phyloP scores from a whole-genome alignment of 2,797 vertebrate genomes.

The Phrynocephalus guinanensis region DNA sequence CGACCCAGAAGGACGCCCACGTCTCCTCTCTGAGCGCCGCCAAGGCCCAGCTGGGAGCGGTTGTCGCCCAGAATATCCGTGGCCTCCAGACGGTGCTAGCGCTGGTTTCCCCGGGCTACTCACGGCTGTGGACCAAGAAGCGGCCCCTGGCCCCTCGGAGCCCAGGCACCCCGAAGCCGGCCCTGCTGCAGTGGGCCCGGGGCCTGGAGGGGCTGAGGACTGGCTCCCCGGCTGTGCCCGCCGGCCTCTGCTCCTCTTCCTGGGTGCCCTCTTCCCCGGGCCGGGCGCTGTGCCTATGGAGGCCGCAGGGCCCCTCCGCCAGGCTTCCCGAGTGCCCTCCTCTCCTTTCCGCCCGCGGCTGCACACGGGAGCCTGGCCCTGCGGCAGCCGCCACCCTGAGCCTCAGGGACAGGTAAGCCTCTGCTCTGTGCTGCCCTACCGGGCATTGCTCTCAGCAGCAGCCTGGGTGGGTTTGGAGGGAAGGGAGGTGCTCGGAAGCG shows the following conservation, averaged over 20 bases:
- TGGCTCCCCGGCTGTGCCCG: slow-evolving; percentile 56
- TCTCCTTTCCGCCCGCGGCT: slow-evolving; percentile 62
- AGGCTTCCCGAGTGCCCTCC: slow-evolving; percentile 77
- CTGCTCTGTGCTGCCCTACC: slow-evolving; percentile 46
- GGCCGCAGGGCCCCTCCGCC: slow-evolving; percentile 74
- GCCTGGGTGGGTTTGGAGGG: not conserved
- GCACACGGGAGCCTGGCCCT: slow-evolving; percentile 69
- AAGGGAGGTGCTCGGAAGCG: no score
- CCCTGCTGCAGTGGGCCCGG: slow-evolving; percentile 75
- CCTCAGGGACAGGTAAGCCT: slow-evolving; percentile 84
- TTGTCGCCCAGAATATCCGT: slow-evolving; percentile 59
- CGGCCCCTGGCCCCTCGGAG: slow-evolving; percentile 72
- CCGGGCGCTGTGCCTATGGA: slow-evolving; percentile 75
- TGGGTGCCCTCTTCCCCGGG: slow-evolving; percentile 77
- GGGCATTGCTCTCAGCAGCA: slow-evolving; percentile 30
- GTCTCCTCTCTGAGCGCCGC: slow-evolving; percentile 23
- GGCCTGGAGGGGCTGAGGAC: slow-evolving; percentile 71
- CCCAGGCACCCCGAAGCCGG: slow-evolving; percentile 75
- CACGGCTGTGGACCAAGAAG: slow-evolving; percentile 82
- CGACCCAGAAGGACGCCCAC: slow-evolving; percentile 66
- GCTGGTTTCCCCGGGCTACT: slow-evolving; percentile 81
- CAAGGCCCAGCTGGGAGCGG: not conserved
- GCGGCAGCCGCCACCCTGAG: slow-evolving; percentile 59
- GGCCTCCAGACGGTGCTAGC: slow-evolving; percentile 85
- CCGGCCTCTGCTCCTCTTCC: slow-evolving; percentile 74